phyloP scores from a whole-genome alignment of 2,113 vertebrate species.

The Emydocephalus ijimae region DNA sequence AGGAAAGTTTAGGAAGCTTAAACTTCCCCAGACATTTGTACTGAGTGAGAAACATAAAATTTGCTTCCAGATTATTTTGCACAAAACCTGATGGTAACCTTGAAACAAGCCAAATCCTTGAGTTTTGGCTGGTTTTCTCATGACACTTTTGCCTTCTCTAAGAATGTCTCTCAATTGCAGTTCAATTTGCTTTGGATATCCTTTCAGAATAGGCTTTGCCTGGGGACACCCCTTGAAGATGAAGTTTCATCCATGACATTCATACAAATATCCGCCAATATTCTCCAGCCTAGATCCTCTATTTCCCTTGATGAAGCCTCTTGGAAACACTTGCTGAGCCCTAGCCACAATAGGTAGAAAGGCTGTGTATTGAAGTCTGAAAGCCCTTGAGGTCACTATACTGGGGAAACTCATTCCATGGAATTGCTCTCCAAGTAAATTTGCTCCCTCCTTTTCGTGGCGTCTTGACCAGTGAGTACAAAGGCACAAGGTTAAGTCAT shows the following conservation, averaged over 20 bases:
- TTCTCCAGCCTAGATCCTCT: neutral
- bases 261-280: neutral
- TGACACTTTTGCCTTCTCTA: neutral
- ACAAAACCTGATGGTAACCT: neutral
- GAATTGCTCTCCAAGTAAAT: neutral
- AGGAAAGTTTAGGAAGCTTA: neutral
- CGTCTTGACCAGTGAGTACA: neutral
- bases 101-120: neutral
- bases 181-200: neutral
- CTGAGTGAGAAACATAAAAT: neutral
- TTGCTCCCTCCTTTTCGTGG: neutral
- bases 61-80: neutral
- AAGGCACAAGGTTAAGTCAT: neutral
- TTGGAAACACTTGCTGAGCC: neutral
- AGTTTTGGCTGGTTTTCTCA: neutral
- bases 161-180: neutral
- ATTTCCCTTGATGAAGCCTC: neutral
- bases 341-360: neutral
- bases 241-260: neutral
- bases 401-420: neutral
- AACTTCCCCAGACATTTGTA: neutral
- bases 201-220: neutral
- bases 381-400: neutral
- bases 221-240: neutral
- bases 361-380: neutral